These are phyloP conservation scores for Leptobrachium leishanense DNA, from an alignment of 2,113 vertebrate genomes.

Conservation along the genomic window DNA sequence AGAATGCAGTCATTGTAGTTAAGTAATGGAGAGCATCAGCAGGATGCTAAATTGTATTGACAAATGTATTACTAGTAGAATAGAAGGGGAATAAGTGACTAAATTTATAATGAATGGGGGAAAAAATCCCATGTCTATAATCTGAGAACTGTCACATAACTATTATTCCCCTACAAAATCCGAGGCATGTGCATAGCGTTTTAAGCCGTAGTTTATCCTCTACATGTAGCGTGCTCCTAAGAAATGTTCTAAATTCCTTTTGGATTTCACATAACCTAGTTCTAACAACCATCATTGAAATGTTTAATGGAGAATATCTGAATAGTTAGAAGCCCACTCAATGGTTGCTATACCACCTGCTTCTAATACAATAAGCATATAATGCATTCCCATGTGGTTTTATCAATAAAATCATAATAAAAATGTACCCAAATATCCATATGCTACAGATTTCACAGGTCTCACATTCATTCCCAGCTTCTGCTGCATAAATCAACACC, in stretches of 20 bases:
- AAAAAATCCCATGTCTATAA: conserved; percentile 1
- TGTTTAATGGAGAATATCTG: background rate
- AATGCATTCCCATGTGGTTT: too few species aligned
- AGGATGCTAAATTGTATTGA: background rate
- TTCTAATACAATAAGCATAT: too few species aligned
- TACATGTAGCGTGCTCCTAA: background rate
- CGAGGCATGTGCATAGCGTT: background rate
- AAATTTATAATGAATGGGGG: background rate
- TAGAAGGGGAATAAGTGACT: background rate
- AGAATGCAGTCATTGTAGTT: background rate
- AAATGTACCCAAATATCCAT: too few species aligned
- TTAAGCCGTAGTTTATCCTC: background rate
- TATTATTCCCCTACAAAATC: background rate
- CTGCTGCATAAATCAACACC: too few species aligned
- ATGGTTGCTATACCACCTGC: too few species aligned
- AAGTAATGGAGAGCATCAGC: background rate
- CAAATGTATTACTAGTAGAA: background rate
- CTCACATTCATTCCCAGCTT: too few species aligned
- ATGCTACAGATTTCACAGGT: too few species aligned
- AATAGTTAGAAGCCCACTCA: too few species aligned
- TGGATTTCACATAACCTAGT: background rate
- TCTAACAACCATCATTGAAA: background rate
- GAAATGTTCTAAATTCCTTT: background rate
- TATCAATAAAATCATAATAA: too few species aligned
- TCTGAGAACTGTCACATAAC: background rate